Evolutionary conservation across 2,797 vertebrate species (phyloP).

Genomic region (Argya squamiceps): DNA sequence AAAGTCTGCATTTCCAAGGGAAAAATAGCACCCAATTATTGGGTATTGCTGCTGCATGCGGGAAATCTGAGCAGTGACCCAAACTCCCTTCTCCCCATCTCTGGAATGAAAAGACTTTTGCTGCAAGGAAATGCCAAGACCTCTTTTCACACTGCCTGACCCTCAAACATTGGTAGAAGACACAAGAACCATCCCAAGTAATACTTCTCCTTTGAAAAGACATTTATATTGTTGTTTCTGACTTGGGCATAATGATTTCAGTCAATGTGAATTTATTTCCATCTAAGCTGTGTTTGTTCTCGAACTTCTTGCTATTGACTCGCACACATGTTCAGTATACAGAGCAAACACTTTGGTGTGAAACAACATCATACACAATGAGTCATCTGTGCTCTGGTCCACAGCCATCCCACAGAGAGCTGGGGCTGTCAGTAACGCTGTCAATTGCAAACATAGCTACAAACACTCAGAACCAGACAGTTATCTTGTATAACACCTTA

Average conservation of each 20-base stretch:
- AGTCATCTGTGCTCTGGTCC: conserved; percentile 65
- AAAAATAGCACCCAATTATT: neutral
- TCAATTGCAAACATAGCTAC: conserved; percentile 64
- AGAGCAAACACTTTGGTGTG: conserved; percentile 65
- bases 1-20: neutral
- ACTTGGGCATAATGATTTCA: neutral
- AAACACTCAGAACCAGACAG: conserved; percentile 44
- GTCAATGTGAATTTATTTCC: conserved; percentile 21
- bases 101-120: neutral
- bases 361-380: conserved; percentile 70
- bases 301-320: conserved; percentile 61
- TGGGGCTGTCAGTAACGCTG: conserved; percentile 63
- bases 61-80: neutral
- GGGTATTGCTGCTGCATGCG: neutral
- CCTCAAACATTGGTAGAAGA: neutral
- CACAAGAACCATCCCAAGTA: neutral
- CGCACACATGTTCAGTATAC: conserved; percentile 58
- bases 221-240: neutral
- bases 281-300: conserved; percentile 42
- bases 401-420: conserved; percentile 67
- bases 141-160: neutral
- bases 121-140: neutral
- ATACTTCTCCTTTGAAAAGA: neutral
- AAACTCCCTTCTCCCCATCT: neutral
- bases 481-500: conserved; percentile 63